A percentile compares a stretch with the other conserved stretches of the same genome.
Conservation (phyloP, 1,140 invertebrate genomes). For the Littorina saxatilis region DNA sequence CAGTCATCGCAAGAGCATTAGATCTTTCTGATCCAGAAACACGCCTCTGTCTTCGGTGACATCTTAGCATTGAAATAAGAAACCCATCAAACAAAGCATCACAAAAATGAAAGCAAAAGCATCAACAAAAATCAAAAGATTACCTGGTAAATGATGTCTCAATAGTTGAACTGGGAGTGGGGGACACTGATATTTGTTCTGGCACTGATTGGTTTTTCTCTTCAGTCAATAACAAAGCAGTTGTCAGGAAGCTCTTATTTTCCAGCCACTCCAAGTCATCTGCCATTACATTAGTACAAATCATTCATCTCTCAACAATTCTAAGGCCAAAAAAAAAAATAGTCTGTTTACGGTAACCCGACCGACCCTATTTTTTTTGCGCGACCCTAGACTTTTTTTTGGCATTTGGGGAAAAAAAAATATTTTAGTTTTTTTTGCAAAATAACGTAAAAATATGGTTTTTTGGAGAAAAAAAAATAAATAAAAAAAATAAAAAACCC, state of each 20-base stretch:
- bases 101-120: background rate
- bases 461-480: no score
- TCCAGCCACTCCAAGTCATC: conserved; percentile 19
- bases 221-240: background rate
- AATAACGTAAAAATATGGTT: no score
- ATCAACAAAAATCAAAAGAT: background rate
- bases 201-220: background rate
- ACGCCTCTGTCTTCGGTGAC: background rate
- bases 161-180: background rate
- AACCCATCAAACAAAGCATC: background rate
- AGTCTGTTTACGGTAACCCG: no score
- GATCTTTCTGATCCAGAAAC: no score
- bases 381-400: no score
- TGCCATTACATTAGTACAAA: background rate
- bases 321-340: background rate
- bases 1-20: no score
- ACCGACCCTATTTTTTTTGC: no score
- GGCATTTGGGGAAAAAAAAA: no score
- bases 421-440: no score
- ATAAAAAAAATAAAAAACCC: no score
- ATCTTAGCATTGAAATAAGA: background rate
- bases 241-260: conserved; percentile 27
- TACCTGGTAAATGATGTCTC: background rate
- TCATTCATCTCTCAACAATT: background rate
- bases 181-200: background rate